These are phyloP conservation scores for Margaritifera margaritifera DNA, from an alignment of 2,888 invertebrate species.

Conservation along the genomic window DNA sequence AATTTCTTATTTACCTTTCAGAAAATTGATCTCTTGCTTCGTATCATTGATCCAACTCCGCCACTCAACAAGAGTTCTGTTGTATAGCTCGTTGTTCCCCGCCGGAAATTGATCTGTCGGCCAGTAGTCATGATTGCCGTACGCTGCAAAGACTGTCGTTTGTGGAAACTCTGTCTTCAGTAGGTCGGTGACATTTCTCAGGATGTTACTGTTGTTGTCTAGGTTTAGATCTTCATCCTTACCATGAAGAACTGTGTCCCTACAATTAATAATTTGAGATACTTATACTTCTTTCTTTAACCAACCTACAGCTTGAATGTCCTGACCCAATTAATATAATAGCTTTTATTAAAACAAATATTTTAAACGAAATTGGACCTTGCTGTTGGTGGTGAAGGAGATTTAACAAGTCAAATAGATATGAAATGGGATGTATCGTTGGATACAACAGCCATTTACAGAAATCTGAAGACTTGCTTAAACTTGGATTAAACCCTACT, in stretches of 20 bases:
- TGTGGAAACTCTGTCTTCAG: constrained; percentile 75
- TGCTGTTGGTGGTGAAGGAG: too few relatives aligned
- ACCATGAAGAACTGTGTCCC: constrained; percentile 87
- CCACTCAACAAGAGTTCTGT: constrained; percentile 79
- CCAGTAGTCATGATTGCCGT: constrained; percentile 88
- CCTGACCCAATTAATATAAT: too few relatives aligned
- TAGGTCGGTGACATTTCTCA: constrained; percentile 82
- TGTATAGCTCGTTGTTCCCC: constrained; percentile 74
- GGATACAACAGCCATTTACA: too few relatives aligned
- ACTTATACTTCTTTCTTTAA: too few relatives aligned
- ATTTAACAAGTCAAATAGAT: too few relatives aligned
- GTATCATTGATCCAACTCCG: constrained; percentile 82
- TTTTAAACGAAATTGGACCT: too few relatives aligned
- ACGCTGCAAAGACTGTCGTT: constrained; percentile 89
- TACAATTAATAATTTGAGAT: constrained; percentile 69
- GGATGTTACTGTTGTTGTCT: constrained; percentile 82
- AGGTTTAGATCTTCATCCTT: constrained; percentile 81
- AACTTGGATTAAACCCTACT: too few relatives aligned
- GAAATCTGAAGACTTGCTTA: too few relatives aligned
- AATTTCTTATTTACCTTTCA: constrained; percentile 78
- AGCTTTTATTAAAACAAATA: too few relatives aligned
- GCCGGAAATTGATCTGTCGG: constrained; percentile 76
- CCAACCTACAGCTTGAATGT: too few relatives aligned
- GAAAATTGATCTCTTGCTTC: constrained; percentile 87
- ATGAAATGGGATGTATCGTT: too few relatives aligned